Evolutionary conservation across 2,888 invertebrate genomes (phyloP).

Genomic region (Rutpela maculata): DNA sequence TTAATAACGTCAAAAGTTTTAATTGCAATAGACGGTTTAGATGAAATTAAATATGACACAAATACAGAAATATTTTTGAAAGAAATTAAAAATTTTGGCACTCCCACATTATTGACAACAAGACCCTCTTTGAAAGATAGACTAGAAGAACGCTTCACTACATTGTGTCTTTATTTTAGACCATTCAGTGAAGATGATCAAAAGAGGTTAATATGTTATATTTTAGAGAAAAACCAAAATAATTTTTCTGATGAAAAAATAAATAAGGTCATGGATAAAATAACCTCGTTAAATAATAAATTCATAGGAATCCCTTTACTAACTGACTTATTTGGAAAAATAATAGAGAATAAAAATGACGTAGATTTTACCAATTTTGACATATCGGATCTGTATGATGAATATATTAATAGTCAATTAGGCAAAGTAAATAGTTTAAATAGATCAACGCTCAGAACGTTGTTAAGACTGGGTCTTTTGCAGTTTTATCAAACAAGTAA

Average conservation of each 20-base stretch:
- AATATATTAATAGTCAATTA: neutral
- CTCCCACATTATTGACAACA: neutral
- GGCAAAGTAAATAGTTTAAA: neutral
- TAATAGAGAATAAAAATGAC: neutral
- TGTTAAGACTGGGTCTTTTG: neutral
- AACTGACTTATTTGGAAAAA: neutral
- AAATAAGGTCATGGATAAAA: neutral
- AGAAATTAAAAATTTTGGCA: neutral
- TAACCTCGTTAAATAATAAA: neutral
- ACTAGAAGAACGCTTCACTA: neutral
- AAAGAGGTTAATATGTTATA: neutral
- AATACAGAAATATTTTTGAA: neutral
- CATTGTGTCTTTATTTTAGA: neutral
- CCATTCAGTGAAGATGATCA: neutral
- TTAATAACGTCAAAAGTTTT: neutral
- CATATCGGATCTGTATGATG: neutral
- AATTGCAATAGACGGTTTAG: conserved; percentile 7
- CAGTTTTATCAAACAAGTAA: neutral
- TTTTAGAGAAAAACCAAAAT: neutral
- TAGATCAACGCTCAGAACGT: neutral
- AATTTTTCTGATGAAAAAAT: neutral
- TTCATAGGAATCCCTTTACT: neutral
- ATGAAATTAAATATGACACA: neutral
- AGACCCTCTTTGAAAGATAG: neutral
- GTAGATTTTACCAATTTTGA: neutral